A percentile compares a stretch with the other conserved stretches of the same genome.
Evolutionary conservation across 1,140 invertebrate genomes (phyloP).

Genomic region (Rhopalosiphum padi): DNA sequence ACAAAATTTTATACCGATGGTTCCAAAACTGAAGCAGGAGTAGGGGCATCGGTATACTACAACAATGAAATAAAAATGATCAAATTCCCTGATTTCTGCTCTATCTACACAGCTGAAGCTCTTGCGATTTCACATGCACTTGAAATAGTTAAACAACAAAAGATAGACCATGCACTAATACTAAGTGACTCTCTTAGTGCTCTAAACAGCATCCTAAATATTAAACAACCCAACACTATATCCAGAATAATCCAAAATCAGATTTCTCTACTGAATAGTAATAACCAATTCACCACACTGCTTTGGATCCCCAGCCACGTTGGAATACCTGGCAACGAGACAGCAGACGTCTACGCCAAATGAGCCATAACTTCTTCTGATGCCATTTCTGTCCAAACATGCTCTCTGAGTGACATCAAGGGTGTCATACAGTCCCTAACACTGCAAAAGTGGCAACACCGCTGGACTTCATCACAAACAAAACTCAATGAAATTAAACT

Average conservation of each 20-base stretch:
- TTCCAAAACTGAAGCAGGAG: neutral
- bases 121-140: neutral
- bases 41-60: neutral
- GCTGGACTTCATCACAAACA: no score
- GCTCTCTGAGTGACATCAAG: no score
- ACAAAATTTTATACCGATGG: neutral
- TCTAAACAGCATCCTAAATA: neutral
- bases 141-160: neutral
- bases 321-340: neutral
- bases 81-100: neutral
- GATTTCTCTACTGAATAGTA: neutral
- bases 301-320: neutral
- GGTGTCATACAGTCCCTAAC: no score
- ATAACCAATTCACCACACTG: neutral
- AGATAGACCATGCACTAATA: neutral
- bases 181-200: neutral
- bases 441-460: no score
- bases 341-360: no score
- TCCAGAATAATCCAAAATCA: neutral
- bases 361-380: no score
- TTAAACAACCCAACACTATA: neutral
- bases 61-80: neutral
- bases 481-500: no score
- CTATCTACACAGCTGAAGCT: neutral
- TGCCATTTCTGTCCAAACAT: no score